Evolutionary conservation across 2,888 invertebrate genomes (phyloP), one percentile per base, ranked within the genome.

Genomic region (Dicycla oo): DNA sequence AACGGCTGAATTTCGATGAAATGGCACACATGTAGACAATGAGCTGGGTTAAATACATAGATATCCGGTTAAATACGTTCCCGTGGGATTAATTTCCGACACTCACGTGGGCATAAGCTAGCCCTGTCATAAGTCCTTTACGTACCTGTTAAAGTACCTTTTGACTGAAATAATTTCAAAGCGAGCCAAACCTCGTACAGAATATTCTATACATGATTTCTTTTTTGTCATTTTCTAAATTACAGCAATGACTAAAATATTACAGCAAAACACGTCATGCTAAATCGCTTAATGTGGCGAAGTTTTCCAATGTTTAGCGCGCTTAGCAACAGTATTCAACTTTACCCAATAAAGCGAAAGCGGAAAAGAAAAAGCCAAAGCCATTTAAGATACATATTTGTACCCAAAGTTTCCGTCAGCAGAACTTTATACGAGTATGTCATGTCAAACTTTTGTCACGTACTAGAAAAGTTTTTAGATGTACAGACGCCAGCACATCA

Each of bases 381-480:
- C 13, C 2, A 60, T 75, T 54, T 49, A 51, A 61, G 49, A 61
- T 38, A 69, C 56, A 77, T 77, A 75, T 75, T 77, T 70, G 49
- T 79, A 62, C 38, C 13, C 20, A 54, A 66, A 66, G 23, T 67
- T 80, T 57, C 7, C 30, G 26, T 67, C 23, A 49, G 80, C 30
- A 75, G 23, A 68, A 78, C 54, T 80, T 80, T 66, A n/a, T n/a
- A n/a, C n/a, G n/a, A n/a, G 8, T 30, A 7, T 3, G 40, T 68
- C 76, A 76, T 13, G 56, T 53, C 43, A 67, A 77, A 80, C 26
- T 80, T 80, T 67, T 60, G n/a, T 23, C 60, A 26, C 40, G 54
- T 64, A 54, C 45, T 10, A 47, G 47, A 45, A 65, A 66, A 78
- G 30, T 78, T 75, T 54, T 2, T 11, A 23, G n/a, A 54, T 67